Base-by-base conservation (phyloP, 2,888 invertebrate genomes). In the Aleiodes alternator region DNA sequence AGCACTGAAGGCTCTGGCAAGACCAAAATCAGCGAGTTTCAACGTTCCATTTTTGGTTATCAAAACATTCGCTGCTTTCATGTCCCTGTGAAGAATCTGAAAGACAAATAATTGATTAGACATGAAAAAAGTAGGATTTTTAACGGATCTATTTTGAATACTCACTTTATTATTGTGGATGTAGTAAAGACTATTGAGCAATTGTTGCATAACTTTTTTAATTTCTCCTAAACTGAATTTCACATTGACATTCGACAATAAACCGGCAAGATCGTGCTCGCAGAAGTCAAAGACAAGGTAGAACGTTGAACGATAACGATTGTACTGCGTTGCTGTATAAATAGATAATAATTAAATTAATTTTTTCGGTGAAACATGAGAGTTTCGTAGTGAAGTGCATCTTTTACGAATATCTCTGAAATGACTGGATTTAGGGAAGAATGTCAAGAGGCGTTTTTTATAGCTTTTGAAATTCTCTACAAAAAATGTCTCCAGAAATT, bases 21-120 rank as follows among this genome's bases (percentile, higher is more conserved):
- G 91, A 73, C 99, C 99, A 90, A 99, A 99, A 91, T 99, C 99
- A 2, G 99, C 99, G 75, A 99, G 90, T 90, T 99, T 99, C 0
- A 99, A 89, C 3, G 96, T 94, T 0, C 98, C 99, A 88, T 95
- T 95, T 88, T 98, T 98, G 0, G 98, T 98, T 75, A 99, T 97
- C 12, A 99, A 91, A 43, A 99, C 98, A 91, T 99, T 99, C 0
- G 99, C 99, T 8, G 99, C 98, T 90, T 99, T 99, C 98, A 99
- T 98, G 85, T 99, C 99, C 83, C 98, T 92, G 86, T 98, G 98
- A 0, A 98, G 89, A 80, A 97, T 97, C 93, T 93, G 78, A 38
- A 77, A 70, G 38, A 14, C 12, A 0, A 12, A 48, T 16, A 14
- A 59, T 57, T 1, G 55, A n/a, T 43, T 56, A 12, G 53, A 43